Evolutionary conservation across 2,113 vertebrate species (phyloP).

Genomic region (Gobio gobio): DNA sequence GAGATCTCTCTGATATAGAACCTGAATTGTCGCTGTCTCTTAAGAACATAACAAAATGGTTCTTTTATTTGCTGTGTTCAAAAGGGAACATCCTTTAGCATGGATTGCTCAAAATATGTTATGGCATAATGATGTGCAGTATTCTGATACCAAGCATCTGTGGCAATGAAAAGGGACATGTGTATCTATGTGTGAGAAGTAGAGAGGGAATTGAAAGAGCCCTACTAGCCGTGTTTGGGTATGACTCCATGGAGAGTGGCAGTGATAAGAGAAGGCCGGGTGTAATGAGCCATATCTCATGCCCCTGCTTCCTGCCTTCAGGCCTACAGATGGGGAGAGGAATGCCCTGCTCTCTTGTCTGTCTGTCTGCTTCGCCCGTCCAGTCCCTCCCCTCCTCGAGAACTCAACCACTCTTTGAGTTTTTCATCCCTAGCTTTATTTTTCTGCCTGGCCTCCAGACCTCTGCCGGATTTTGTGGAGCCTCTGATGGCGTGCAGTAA

Average conservation of each 20-base stretch:
- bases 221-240: conserved; percentile 14
- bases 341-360: conserved; percentile 19
- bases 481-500: conserved; percentile 54
- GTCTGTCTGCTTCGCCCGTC: conserved; percentile 45
- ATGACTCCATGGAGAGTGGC: conserved; percentile 43
- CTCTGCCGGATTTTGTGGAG: conserved; percentile 50
- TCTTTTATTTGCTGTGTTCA: conserved; percentile 9
- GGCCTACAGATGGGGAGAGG: conserved; percentile 58
- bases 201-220: conserved; percentile 2
- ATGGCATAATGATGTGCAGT: conserved; percentile 13
- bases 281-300: conserved; percentile 45
- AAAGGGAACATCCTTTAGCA: conserved; percentile 16
- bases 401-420: conserved; percentile 1
- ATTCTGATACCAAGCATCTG: conserved; percentile 22
- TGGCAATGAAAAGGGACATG: background rate
- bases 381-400: background rate
- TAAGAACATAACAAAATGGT: conserved; percentile 1
- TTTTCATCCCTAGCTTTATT: conserved; percentile 2
- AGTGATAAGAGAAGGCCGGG: conserved; percentile 45
- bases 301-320: conserved; percentile 49
- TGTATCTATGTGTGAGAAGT: background rate
- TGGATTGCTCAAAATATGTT: conserved; percentile 7
- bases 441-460: conserved; percentile 43
- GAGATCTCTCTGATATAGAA: background rate
- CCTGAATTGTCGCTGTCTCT: conserved; percentile 12